Conservation (phyloP, 2,888 invertebrate species). For the Parnassius smintheus region DNA sequence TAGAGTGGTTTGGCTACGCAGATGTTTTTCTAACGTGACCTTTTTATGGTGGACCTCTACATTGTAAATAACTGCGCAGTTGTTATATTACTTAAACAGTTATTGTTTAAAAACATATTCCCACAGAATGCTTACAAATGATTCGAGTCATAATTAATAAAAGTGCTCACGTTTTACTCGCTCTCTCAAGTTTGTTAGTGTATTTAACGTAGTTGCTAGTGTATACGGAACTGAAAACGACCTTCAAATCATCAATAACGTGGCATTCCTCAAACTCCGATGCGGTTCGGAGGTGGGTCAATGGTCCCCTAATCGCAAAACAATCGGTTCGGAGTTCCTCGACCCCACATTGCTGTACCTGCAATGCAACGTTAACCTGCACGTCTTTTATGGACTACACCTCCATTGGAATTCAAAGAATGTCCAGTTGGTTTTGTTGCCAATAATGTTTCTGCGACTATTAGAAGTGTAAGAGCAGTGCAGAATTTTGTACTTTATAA, state of each 20-base stretch:
- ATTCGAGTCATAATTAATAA: no score
- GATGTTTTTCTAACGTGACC: no score
- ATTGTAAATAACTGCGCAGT: no score
- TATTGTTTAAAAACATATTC: not conserved
- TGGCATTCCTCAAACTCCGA: constrained; percentile 12
- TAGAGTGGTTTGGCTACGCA: no score
- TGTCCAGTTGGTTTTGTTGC: constrained; percentile 7
- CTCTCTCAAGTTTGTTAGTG: no score
- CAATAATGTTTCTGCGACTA: constrained; percentile 7
- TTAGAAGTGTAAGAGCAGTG: not conserved
- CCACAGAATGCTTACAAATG: no score
- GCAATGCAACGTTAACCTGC: constrained; percentile 21
- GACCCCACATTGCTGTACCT: constrained; percentile 32
- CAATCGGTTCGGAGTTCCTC: constrained; percentile 44
- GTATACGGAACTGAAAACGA: no score
- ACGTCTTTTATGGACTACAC: constrained; percentile 14
- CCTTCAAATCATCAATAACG: no score
- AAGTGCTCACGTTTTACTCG: no score
- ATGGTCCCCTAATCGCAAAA: constrained; percentile 65
- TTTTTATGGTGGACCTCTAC: no score
- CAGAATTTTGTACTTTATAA: no score
- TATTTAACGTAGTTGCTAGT: no score
- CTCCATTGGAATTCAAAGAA: constrained; percentile 21
- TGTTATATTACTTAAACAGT: not conserved
- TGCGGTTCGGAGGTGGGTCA: constrained; percentile 45